Evolutionary conservation across 1,140 invertebrate species (phyloP).

Genomic region (Branchinecta lindahli): DNA sequence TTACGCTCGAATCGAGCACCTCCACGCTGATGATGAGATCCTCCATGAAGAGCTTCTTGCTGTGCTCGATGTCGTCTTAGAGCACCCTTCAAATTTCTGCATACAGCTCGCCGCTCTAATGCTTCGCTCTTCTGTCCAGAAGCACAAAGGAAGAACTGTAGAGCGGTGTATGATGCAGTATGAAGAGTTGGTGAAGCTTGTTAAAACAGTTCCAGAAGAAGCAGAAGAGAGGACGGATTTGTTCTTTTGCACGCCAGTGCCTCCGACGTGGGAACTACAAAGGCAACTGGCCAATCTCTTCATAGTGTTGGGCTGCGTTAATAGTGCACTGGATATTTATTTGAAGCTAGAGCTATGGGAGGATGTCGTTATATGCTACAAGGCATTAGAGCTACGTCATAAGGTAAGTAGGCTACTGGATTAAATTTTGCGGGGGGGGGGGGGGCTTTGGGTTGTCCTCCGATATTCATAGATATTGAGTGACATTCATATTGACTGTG

Average conservation of each 20-base stretch:
- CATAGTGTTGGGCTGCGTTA: constrained; percentile 59
- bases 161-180: constrained; percentile 68
- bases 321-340: constrained; percentile 72
- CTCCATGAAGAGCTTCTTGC: constrained; percentile 59
- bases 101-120: constrained; percentile 41
- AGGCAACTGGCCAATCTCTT: constrained; percentile 59
- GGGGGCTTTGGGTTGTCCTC: too few relatives aligned
- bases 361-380: constrained; percentile 79
- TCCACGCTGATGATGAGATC: constrained; percentile 57
- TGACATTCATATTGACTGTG: too few relatives aligned
- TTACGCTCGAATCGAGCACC: constrained; percentile 46
- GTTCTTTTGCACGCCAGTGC: constrained; percentile 38
- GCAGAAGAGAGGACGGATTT: constrained; percentile 1
- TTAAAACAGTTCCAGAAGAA: neutral
- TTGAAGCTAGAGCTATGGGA: constrained; percentile 72
- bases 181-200: constrained; percentile 29
- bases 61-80: constrained; percentile 45
- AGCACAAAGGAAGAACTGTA: constrained; percentile 53
- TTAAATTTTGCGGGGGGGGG: neutral
- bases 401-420: constrained; percentile 43
- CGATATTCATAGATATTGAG: too few relatives aligned
- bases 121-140: constrained; percentile 58
- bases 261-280: constrained; percentile 53
- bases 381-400: constrained; percentile 57
- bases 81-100: constrained; percentile 26